Conservation (phyloP, 2,113 vertebrate species). For the Noctilio leporinus region DNA sequence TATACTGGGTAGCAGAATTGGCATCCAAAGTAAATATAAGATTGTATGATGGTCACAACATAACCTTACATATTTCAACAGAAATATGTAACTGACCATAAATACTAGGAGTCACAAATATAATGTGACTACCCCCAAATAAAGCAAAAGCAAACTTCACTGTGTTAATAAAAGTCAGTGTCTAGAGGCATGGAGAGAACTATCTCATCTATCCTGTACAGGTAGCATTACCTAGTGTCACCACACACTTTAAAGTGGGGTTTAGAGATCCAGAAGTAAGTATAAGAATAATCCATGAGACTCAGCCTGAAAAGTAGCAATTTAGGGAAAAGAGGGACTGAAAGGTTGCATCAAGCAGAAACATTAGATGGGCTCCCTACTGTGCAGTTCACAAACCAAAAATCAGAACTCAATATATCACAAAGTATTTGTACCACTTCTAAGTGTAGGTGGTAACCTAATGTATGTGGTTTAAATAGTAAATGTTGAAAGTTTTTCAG, state of each 20-base stretch:
- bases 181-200: not conserved
- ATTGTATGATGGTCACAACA: not conserved
- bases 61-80: slow-evolving; percentile 7
- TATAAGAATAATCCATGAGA: not conserved
- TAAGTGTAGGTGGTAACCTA: not conserved
- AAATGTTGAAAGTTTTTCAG: not conserved
- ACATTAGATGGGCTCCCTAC: not conserved
- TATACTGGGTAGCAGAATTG: not conserved
- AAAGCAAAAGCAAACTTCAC: not conserved
- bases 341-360: not conserved
- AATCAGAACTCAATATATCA: not conserved
- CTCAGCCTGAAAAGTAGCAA: not conserved
- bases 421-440: not conserved
- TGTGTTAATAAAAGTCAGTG: not conserved
- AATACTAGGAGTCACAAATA: not conserved
- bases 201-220: not conserved
- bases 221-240: not conserved
- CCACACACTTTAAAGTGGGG: not conserved
- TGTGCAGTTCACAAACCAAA: slow-evolving; percentile 2
- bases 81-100: not conserved
- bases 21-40: slow-evolving; percentile 2
- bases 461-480: not conserved
- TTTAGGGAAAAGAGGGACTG: not conserved
- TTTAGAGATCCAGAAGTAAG: not conserved
- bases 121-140: not conserved